Percentiles rank a stretch among this genome's conserved stretches.
These are phyloP conservation scores for Stenurella melanura DNA, from an alignment of 2,888 invertebrate genomes.

Conservation along the genomic window DNA sequence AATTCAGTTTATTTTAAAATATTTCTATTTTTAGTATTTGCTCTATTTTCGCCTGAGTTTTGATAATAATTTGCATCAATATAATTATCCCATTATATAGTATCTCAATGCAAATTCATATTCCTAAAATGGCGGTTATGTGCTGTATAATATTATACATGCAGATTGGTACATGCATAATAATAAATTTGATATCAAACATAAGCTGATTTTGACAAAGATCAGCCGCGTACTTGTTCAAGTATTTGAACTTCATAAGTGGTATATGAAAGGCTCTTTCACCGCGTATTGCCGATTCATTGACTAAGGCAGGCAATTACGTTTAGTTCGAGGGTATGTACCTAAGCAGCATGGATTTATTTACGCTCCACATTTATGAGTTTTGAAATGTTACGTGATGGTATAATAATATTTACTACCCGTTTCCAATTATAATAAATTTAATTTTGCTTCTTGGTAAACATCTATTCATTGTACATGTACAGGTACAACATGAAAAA, in stretches of 20 bases:
- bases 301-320: background rate
- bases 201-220: conserved; percentile 49
- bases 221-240: conserved; percentile 45
- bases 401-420: no score
- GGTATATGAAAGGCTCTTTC: conserved; percentile 41
- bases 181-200: conserved; percentile 43
- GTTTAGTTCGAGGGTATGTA: background rate
- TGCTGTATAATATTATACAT: conserved; percentile 34
- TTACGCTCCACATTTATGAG: background rate
- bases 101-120: conserved; percentile 13
- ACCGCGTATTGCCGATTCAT: conserved; percentile 1
- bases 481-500: no score
- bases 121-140: background rate
- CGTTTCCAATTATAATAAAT: no score
- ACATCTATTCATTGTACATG: no score
- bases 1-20: no score
- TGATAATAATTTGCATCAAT: background rate
- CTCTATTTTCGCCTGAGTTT: background rate
- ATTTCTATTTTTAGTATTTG: no score
- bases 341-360: background rate
- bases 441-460: no score
- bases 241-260: conserved; percentile 46
- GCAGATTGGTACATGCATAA: conserved; percentile 41
- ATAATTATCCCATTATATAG: background rate
- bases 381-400: no score